Conservation (phyloP, 2,888 invertebrate species). For the Corbicula japonica region DNA sequence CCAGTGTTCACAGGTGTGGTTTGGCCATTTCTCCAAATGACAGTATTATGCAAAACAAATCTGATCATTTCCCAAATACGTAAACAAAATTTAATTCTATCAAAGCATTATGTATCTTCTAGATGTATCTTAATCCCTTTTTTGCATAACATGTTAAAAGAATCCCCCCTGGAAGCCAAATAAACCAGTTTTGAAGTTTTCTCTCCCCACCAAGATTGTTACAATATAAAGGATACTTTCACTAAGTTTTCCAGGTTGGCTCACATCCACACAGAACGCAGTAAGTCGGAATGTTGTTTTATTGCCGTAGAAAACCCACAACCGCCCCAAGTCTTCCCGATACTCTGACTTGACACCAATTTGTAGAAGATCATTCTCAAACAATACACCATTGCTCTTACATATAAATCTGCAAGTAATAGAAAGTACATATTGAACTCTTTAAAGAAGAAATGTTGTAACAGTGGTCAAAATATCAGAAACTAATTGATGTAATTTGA, state of each 20-base stretch:
- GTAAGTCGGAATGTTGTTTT: slow-evolving; percentile 90
- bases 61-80: no score
- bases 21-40: no score
- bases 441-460: no score
- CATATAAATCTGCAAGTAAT: slow-evolving; percentile 81
- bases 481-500: no score
- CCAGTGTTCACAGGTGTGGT: no score
- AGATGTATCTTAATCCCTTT: background rate
- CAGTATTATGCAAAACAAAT: no score
- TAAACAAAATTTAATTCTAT: no score
- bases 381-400: slow-evolving; percentile 99
- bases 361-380: slow-evolving; percentile 97
- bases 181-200: background rate
- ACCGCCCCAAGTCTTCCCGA: slow-evolving; percentile 97
- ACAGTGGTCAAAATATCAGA: no score
- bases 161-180: background rate
- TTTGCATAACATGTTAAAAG: background rate
- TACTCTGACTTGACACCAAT: slow-evolving; percentile 99
- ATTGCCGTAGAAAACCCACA: slow-evolving; percentile 99
- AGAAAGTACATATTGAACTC: no score
- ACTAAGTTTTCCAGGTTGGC: slow-evolving; percentile 92
- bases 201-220: background rate
- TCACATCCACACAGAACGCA: slow-evolving; percentile 91
- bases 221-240: slow-evolving; percentile 88
- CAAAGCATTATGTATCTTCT: no score